Evolutionary conservation across 2,113 vertebrate species (phyloP), one percentile per base, ranked within the genome.

Genomic region (Upupa epops): DNA sequence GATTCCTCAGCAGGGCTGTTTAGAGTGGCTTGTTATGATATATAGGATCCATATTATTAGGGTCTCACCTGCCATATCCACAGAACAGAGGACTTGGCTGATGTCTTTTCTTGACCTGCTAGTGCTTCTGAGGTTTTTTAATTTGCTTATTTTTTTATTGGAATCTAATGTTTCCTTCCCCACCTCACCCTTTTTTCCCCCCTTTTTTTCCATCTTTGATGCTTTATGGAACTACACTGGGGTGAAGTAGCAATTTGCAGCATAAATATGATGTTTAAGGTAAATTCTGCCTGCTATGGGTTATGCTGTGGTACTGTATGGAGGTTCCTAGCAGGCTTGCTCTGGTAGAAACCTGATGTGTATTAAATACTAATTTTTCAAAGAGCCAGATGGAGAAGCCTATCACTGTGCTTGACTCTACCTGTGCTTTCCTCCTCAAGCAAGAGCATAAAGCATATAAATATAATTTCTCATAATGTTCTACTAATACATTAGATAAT

Each of bases 21-120:
- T n/a, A 34, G 42, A 54, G 25, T 22, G 20, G 3, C 16, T 42
- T 54, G 25, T 0, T 0, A 4, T 36, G 21, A 24, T 51, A 15
- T 4, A 56, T 24, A 19, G n/a, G 12, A 45, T 18, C 25, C 32
- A 31, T 3, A 6, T 73, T 73, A 48, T 34, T 32, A 16, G 34
- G 13, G 0, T 0, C n/a, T 51, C 6, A 20, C 12, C 17, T 3
- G 5, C 14, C 25, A 17, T 45, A 68, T 22, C 8, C 9, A 45
- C 13, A 29, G 4, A 78, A 31, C 9, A 48, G 9, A 83, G 6
- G 3, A 29, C 19, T 15, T 56, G 31, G 7, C 19, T 73, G 26
- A 17, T 26, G 5, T 17, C 18, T 78, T 40, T 29, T 55, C 8
- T 66, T 9, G 31, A 49, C 14, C 7, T 21, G 17, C 5, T n/a